Conservation (phyloP, 1,140 invertebrate species). For the Subanguina moxae region DNA sequence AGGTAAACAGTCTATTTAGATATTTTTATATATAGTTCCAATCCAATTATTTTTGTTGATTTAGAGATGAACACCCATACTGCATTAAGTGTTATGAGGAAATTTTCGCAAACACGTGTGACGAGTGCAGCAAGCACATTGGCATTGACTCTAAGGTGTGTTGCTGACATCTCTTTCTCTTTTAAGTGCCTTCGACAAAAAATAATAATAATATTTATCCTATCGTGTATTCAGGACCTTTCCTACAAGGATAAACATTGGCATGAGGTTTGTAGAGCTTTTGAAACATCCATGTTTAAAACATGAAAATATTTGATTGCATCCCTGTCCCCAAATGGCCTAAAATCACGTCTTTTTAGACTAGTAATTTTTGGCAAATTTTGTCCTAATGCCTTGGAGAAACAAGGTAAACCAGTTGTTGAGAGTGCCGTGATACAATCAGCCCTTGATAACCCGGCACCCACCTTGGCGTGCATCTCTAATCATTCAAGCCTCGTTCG, state of each 20-base stretch:
- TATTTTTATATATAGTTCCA: background rate
- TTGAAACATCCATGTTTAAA: too few species aligned
- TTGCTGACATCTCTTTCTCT: conserved; percentile 48
- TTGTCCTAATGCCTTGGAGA: too few species aligned
- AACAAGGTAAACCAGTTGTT: too few species aligned
- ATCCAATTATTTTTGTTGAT: conserved; percentile 76
- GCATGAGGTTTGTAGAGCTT: conserved; percentile 28
- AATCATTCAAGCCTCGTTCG: too few species aligned
- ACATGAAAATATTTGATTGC: too few species aligned
- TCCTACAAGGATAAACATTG: conserved; percentile 93
- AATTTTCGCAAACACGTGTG: conserved; percentile 94
- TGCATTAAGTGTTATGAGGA: conserved; percentile 99
- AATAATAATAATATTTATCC: too few species aligned
- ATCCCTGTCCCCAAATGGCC: too few species aligned
- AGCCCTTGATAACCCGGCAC: too few species aligned
- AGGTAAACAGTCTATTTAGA: background rate
- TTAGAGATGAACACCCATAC: conserved; percentile 96
- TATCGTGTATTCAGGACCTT: conserved; percentile 76
- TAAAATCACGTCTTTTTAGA: too few species aligned
- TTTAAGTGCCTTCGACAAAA: conserved; percentile 10
- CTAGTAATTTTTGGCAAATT: too few species aligned
- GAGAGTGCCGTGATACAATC: too few species aligned
- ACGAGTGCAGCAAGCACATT: conserved; percentile 94
- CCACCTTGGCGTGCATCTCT: too few species aligned
- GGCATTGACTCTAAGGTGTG: conserved; percentile 97